These are phyloP conservation scores for Limonius californicus DNA, from an alignment of 1,140 invertebrate species.

Conservation along the genomic window DNA sequence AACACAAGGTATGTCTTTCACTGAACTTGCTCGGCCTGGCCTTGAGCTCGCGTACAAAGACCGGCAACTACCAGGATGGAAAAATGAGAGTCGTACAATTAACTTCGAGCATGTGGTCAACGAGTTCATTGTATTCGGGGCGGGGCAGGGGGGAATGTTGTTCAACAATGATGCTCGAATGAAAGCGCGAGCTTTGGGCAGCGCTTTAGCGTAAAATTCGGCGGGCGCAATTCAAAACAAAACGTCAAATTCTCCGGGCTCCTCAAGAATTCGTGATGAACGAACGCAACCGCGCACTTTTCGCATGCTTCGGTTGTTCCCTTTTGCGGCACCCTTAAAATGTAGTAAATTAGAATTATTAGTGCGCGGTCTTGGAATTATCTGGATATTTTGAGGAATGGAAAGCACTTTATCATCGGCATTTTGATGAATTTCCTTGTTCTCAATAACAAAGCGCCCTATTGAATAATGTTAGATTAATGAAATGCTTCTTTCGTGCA, in stretches of 20 bases:
- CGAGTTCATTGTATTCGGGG: neutral
- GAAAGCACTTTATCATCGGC: conserved; percentile 6
- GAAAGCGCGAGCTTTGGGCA: neutral
- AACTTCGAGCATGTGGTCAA: conserved; percentile 4
- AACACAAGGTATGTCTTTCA: conserved; percentile 16
- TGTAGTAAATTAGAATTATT: conserved; percentile 8
- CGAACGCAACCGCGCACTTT: no score
- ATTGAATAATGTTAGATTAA: conserved; percentile 3
- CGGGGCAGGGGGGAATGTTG: no score
- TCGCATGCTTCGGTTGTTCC: neutral
- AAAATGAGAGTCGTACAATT: conserved; percentile 10
- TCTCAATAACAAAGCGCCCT: neutral
- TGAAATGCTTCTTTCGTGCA: neutral
- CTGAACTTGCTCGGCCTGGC: conserved; percentile 12
- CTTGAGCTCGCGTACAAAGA: conserved; percentile 16
- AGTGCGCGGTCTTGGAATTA: neutral
- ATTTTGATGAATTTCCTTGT: conserved; percentile 9
- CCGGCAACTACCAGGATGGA: conserved; percentile 10
- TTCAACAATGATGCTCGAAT: neutral
- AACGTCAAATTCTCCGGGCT: no score
- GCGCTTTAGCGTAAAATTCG: no score
- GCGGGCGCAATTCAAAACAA: no score
- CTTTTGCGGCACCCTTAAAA: neutral
- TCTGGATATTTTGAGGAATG: neutral
- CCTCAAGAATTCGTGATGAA: no score